Base-by-base conservation (phyloP, 2,113 vertebrate genomes). In the Melospiza georgiana region DNA sequence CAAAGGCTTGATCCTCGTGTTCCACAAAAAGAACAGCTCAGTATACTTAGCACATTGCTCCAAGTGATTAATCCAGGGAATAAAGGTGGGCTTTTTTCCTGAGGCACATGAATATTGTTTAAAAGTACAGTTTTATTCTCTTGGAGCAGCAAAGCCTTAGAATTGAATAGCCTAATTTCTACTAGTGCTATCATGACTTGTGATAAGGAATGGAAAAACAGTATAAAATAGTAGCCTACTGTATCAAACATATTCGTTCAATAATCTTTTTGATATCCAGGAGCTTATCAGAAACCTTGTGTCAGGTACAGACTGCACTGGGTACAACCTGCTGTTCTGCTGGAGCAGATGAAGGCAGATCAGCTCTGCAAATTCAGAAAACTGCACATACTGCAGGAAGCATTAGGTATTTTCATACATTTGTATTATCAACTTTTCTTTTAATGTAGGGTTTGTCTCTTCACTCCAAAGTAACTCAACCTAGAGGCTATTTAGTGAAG, bases 21-120 rank as follows among this genome's bases (percentile, higher is more conserved):
- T 95, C 92, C 90, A 83, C 92, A 85, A 87, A 93, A 90, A 93
- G 95, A 95, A 91, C 8, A 0, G 81, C 92, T 96, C 92, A 78
- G 74, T 90, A 74, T 84, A 59, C 79, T 92, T 84, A 94, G 83
- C 65, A 63, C 72, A 44, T 78, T 92, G 83, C 89, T 92, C 80
- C 51, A 67, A 91, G 86, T 84, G 76, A 91, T 89, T 95, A 94
- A 83, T 85, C 71, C 82, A 62, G 68, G 1, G 2, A 65, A 63
- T 66, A 81, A 79, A 79, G 27, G 19, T 35, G 14, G 37, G 2
- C 18, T 68, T 67, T 65, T 76, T 58, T 4, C 51, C 66, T 72
- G 37, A 89, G 35, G 48, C 54, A 57, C 31, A 8, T 28, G 31
- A 87, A 41, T 69, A 27, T 24, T 58, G 87, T 96, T 93, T 57